A percentile compares a stretch with the other conserved stretches of the same genome.
These are phyloP conservation scores for Panagrolaimus sp. DNA, from an alignment of 1,140 invertebrate genomes.

Conservation along the genomic window DNA sequence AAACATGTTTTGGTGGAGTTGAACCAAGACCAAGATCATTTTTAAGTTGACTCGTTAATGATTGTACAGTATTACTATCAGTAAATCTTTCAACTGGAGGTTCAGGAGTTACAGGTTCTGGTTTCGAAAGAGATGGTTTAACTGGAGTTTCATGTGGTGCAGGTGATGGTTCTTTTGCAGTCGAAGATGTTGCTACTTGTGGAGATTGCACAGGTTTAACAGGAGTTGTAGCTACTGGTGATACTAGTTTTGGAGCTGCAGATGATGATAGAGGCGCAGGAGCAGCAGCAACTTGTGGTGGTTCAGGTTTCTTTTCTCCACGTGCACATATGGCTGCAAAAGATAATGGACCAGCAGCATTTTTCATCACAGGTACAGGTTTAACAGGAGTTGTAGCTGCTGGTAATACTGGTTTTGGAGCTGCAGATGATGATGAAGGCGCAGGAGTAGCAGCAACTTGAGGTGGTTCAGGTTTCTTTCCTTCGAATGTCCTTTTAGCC, in stretches of 20 bases:
- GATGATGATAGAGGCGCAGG: not conserved
- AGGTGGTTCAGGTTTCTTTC: not conserved
- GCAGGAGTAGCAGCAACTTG: too few species aligned
- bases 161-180: conserved; percentile 2
- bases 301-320: not conserved
- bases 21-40: conserved; percentile 11
- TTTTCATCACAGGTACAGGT: conserved; percentile 2
- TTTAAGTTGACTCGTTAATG: conserved; percentile 9
- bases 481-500: too few species aligned
- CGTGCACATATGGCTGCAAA: conserved; percentile 11
- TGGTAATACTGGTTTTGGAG: too few species aligned
- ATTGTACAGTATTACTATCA: not conserved
- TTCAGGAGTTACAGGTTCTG: not conserved
- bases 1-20: not conserved
- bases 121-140: not conserved
- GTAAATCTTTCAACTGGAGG: not conserved
- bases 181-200: not conserved
- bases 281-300: too few species aligned
- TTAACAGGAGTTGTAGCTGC: not conserved
- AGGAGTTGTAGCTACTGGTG: not conserved
- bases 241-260: not conserved
- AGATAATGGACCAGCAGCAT: conserved; percentile 21
- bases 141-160: not conserved
- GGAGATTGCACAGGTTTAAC: not conserved
- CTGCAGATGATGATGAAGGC: too few species aligned